Conservation (phyloP, 2,113 vertebrate species). For the Lepisosteus osseus region DNA sequence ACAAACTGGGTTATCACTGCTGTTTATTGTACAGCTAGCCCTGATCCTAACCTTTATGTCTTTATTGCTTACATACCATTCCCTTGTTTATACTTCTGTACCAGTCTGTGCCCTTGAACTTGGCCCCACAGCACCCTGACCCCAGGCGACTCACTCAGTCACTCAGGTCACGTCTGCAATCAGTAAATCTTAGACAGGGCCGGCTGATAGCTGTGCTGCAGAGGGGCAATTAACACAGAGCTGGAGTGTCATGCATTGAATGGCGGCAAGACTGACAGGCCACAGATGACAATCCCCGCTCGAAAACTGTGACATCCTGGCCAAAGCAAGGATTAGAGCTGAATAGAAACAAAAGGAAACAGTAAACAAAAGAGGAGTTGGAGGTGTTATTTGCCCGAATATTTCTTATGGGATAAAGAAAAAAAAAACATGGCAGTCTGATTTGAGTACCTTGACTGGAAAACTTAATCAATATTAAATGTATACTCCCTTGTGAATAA, state of each 20-base stretch:
- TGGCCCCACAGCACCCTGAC: conserved; percentile 55
- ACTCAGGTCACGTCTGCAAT: conserved; percentile 43
- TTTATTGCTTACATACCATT: conserved; percentile 74
- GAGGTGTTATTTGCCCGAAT: conserved; percentile 15
- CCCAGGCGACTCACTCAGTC: conserved; percentile 39
- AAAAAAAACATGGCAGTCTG: not conserved
- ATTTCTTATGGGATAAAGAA: conserved; percentile 10
- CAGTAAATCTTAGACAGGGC: conserved; percentile 53
- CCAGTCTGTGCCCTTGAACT: conserved; percentile 75
- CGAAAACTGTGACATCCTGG: conserved; percentile 42
- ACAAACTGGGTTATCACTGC: conserved; percentile 71
- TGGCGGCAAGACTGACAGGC: conserved; percentile 43
- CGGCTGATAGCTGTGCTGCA: conserved; percentile 49
- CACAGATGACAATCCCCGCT: conserved; percentile 44
- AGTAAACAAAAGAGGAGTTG: conserved; percentile 42
- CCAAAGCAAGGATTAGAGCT: conserved; percentile 41
- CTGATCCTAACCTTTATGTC: conserved; percentile 69
- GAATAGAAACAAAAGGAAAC: conserved; percentile 31
- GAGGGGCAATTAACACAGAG: conserved; percentile 56
- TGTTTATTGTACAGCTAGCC: conserved; percentile 68
- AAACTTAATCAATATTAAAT: conserved; percentile 4
- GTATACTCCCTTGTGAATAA: not conserved
- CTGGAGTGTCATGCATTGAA: conserved; percentile 45
- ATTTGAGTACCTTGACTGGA: not conserved
- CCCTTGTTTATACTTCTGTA: conserved; percentile 70